A percentile compares a stretch with the other conserved stretches of the same genome.
Evolutionary conservation across 92 coral and sea anemone genomes (phyloP).

Genomic region (Galaxea fascicularis): DNA sequence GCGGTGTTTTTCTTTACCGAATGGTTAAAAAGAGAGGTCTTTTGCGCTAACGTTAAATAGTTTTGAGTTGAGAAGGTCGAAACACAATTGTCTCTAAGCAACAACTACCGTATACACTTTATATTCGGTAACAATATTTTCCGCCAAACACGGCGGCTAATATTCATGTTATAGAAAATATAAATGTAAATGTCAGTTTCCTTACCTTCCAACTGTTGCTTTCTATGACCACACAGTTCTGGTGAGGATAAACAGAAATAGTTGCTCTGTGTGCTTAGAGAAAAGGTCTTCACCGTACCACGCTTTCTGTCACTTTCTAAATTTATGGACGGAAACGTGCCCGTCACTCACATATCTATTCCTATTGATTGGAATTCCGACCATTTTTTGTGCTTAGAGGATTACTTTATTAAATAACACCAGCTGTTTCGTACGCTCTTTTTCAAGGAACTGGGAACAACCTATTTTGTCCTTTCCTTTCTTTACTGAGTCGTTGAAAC

Average conservation of each 20-base stretch:
- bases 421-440: constrained; percentile 10
- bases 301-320: constrained; percentile 30
- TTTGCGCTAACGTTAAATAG: background rate
- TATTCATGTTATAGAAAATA: background rate
- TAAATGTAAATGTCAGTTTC: background rate
- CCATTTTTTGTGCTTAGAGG: constrained; percentile 4
- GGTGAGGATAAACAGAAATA: no score
- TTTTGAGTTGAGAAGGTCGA: background rate
- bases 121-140: no score
- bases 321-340: constrained; percentile 10
- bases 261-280: no score
- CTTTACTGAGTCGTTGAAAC: background rate
- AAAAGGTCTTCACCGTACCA: background rate
- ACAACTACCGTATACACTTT: background rate
- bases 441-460: background rate
- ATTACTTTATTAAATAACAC: constrained; percentile 17
- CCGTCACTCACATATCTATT: background rate
- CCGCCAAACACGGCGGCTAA: background rate
- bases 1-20: background rate
- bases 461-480: background rate
- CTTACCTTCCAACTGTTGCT: background rate
- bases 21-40: background rate
- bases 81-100: constrained; percentile 22
- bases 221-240: background rate
- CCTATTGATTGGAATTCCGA: constrained; percentile 3